phyloP scores from a whole-genome alignment of 1,140 invertebrate species.

The Lepidotrigona ventralis region DNA sequence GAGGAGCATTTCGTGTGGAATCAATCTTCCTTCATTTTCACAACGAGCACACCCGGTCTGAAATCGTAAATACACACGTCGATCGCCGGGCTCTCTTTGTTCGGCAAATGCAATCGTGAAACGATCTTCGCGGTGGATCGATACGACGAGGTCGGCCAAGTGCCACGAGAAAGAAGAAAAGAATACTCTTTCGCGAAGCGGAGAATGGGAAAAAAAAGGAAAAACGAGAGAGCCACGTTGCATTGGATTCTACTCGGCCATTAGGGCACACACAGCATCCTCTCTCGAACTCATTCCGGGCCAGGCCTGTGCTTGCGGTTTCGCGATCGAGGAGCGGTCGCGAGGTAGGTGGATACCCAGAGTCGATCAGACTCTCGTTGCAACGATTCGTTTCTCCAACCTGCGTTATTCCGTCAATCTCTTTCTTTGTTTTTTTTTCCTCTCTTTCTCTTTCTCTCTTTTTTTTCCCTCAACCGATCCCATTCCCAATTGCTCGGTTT shows the following conservation, averaged over 20 bases:
- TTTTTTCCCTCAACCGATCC: constrained; percentile 59
- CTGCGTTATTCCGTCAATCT: constrained; percentile 30
- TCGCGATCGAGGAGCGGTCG: constrained; percentile 61
- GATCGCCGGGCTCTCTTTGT: not conserved
- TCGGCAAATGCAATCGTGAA: constrained; percentile 6
- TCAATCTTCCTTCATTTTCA: not conserved
- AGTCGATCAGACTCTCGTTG: constrained; percentile 45
- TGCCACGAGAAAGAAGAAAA: not conserved
- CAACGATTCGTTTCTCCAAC: constrained; percentile 51
- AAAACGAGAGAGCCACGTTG: not conserved
- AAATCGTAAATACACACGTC: constrained; percentile 24
- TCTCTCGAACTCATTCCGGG: constrained; percentile 14
- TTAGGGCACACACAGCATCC: constrained; percentile 57
- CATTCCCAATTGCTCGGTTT: constrained; percentile 42
- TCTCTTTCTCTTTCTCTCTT: constrained; percentile 29
- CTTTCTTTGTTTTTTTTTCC: constrained; percentile 52
- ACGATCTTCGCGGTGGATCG: constrained; percentile 16
- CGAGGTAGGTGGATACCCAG: constrained; percentile 33
- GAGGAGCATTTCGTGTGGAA: not conserved
- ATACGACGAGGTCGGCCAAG: not conserved
- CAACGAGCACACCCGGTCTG: not conserved
- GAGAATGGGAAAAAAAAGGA: not conserved
- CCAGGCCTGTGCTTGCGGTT: constrained; percentile 63
- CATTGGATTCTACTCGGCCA: constrained; percentile 53
- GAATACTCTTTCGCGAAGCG: not conserved